Percentiles rank a stretch among this genome's conserved stretches.
These are phyloP conservation scores for Noctua pronuba DNA, from an alignment of 2,888 invertebrate genomes.

Conservation along the genomic window DNA sequence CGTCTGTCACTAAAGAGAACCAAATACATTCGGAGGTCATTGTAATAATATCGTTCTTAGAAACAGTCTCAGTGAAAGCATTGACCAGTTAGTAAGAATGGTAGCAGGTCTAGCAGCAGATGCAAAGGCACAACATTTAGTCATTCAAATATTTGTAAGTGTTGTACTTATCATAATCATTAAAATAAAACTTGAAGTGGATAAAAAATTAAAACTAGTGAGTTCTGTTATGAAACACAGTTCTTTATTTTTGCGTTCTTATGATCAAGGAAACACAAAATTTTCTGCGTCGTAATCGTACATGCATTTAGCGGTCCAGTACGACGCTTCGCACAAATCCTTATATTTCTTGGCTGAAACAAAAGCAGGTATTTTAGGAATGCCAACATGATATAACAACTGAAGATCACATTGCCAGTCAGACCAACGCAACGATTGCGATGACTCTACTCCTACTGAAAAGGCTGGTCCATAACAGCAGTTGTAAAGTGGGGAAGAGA, in stretches of 20 bases:
- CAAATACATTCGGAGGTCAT: not conserved
- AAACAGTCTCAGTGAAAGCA: not conserved
- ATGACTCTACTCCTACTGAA: not conserved
- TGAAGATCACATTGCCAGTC: not conserved
- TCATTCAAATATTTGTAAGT: not conserved
- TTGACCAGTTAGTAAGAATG: not conserved
- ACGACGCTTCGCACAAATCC: constrained; percentile 84
- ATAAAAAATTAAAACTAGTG: constrained; percentile 1
- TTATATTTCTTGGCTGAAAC: constrained; percentile 86
- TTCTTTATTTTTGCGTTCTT: constrained; percentile 25
- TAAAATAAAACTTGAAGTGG: not conserved
- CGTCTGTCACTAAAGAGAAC: not conserved
- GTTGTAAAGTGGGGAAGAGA: not conserved
- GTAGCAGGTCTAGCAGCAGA: not conserved
- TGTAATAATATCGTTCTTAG: not conserved
- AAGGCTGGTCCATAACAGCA: not conserved
- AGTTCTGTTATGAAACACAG: not conserved
- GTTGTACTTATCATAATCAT: too few species aligned
- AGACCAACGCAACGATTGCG: not conserved
- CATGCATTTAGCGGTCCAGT: constrained; percentile 86
- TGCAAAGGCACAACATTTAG: not conserved
- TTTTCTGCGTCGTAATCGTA: constrained; percentile 82
- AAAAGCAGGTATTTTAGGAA: constrained; percentile 21
- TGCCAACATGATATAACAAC: not conserved
- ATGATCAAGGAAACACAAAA: constrained; percentile 81